Conservation (phyloP, 2,797 vertebrate species). For the Siniperca undulata region DNA sequence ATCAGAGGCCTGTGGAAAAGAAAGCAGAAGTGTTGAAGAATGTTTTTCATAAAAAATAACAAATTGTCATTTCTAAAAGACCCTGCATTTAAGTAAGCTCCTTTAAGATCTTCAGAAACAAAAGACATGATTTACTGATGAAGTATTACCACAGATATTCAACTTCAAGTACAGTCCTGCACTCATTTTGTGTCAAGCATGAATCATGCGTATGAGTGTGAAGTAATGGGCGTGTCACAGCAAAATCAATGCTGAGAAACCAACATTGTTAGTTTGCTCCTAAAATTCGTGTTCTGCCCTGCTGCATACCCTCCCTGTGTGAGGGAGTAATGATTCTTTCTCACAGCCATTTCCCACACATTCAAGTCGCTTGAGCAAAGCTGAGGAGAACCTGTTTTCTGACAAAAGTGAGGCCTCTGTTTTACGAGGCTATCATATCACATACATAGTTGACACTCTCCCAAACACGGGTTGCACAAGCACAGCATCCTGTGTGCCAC, state of each 20-base stretch:
- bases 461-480: slow-evolving; percentile 59
- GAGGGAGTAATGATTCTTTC: slow-evolving; percentile 79
- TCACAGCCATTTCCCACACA: slow-evolving; percentile 82
- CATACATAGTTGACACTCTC: slow-evolving; percentile 58
- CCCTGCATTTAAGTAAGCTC: neutral
- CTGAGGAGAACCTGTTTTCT: slow-evolving; percentile 40
- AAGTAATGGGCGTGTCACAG: slow-evolving; percentile 60
- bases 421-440: slow-evolving; percentile 76
- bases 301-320: slow-evolving; percentile 49
- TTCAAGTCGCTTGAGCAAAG: slow-evolving; percentile 52
- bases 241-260: slow-evolving; percentile 72
- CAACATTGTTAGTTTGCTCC: slow-evolving; percentile 64
- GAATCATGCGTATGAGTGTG: slow-evolving; percentile 52
- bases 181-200: slow-evolving; percentile 37
- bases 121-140: slow-evolving; percentile 35
- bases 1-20: slow-evolving; percentile 89
- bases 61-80: neutral
- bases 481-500: slow-evolving; percentile 26
- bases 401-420: slow-evolving; percentile 55
- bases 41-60: slow-evolving; percentile 5
- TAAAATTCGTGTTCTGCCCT: slow-evolving; percentile 70
- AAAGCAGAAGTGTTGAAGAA: slow-evolving; percentile 9
- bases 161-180: slow-evolving; percentile 66
- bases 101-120: slow-evolving; percentile 16
- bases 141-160: slow-evolving; percentile 32